Base-by-base conservation (phyloP, 2,113 vertebrate genomes). In the Chaenocephalus aceratus region DNA sequence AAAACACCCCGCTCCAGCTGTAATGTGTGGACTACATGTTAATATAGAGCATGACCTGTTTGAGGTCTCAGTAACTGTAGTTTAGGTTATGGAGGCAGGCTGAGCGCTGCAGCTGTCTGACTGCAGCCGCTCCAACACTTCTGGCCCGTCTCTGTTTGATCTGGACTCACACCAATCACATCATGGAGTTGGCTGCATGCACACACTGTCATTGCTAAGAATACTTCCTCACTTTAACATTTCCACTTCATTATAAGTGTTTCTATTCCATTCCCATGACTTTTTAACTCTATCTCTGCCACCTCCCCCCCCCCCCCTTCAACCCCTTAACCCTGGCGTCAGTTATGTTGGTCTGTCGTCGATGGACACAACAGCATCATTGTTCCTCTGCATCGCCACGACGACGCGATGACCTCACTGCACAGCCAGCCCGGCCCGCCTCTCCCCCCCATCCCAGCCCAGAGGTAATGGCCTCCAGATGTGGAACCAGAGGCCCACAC, bases 381-480 rank as follows among this genome's bases (percentile, higher is more conserved):
- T 94, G 93, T 94, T 93, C 92, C 62, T 83, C 86, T 75, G 81
- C 87, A 91, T 91, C 77, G 91, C 92, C 88, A 87, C 79, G 63
- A 85, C 80, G 86, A 88, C 70, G 77, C 79, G 11, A 92, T 94
- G 93, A 94, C 90, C 88, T 94, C 93, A 94, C 86, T 88, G 62
- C 87, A 83, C 71, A 92, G 88, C 83, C 76, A 90, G 90, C 72
- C 80, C 53, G 36, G 56, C 87, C 75, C 86, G 23, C 83, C 86
- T 51, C 64, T 69, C 68, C 13, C 63, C 66, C 65, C 45, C 53
- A 53, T 77, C 78, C 83, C 80, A 34, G 79, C 84, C 84, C 85
- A 82, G 92, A 84, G 56, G 79, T 93, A 93, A 94, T 94, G 83
- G 86, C 78, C 90, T 93, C 93, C 93, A 94, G 93, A 94, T 94